These are phyloP conservation scores for Cinclus cinclus DNA, from an alignment of 2,113 vertebrate genomes.

Conservation along the genomic window DNA sequence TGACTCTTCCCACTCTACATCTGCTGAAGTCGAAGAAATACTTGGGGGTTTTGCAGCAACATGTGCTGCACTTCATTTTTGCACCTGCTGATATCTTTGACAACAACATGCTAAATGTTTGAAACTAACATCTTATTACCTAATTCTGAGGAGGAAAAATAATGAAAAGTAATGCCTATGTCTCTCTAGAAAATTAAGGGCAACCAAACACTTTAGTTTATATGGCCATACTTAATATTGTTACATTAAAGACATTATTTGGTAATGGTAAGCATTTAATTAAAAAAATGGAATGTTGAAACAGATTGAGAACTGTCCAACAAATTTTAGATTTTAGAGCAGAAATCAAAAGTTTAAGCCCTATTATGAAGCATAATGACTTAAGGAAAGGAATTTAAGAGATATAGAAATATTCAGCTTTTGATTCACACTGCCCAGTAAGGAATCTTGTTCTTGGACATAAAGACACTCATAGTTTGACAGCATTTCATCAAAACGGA, in stretches of 20 bases:
- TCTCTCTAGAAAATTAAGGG: neutral
- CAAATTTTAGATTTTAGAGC: neutral
- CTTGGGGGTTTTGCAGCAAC: neutral
- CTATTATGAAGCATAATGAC: neutral
- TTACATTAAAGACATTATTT: neutral
- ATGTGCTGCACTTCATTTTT: slow-evolving; percentile 23
- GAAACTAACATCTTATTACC: slow-evolving; percentile 5
- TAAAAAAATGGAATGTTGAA: neutral
- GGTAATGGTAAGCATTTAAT: neutral
- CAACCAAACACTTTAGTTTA: neutral
- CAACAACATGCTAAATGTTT: neutral
- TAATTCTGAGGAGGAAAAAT: neutral
- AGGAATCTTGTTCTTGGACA: neutral
- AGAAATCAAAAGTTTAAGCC: neutral
- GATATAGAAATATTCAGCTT: neutral
- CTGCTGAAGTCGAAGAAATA: slow-evolving; percentile 17
- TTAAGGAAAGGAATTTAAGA: neutral
- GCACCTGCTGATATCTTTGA: slow-evolving; percentile 37
- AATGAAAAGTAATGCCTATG: neutral
- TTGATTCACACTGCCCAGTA: neutral
- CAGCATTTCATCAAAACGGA: neutral
- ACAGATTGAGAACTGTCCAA: neutral
- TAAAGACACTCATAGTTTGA: neutral
- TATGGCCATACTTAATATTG: neutral
- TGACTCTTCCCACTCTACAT: slow-evolving; percentile 64